Evolutionary conservation across 2,113 vertebrate species (phyloP).

Genomic region (Neomonachus schauinslandi): DNA sequence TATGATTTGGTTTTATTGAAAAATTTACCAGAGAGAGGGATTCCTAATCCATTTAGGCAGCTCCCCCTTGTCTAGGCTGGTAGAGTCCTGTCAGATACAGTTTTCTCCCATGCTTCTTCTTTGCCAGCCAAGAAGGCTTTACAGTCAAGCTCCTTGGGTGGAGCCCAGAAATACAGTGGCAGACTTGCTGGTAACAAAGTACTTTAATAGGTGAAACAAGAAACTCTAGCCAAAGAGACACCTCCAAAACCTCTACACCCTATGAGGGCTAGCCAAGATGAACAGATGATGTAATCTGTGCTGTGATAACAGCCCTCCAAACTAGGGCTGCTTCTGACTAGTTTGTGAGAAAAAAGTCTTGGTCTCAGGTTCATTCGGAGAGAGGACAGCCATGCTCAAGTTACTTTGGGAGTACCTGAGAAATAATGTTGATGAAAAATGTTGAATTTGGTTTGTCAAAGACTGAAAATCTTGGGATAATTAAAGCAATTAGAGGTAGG

Average conservation of each 20-base stretch:
- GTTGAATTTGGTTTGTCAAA: not conserved
- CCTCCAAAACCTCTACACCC: not conserved
- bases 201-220: constrained; percentile 43
- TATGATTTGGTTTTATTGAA: not conserved
- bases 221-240: constrained; percentile 7
- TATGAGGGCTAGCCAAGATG: not conserved
- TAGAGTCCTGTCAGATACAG: not conserved
- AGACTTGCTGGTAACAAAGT: not conserved
- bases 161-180: not conserved
- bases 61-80: not conserved
- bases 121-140: not conserved
- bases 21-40: not conserved
- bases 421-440: not conserved
- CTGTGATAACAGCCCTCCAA: not conserved
- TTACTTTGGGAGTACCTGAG: not conserved
- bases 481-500: not conserved
- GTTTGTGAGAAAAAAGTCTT: not conserved
- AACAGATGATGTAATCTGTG: not conserved
- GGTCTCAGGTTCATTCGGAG: not conserved
- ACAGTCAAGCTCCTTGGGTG: not conserved
- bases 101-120: not conserved
- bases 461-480: not conserved
- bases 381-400: not conserved
- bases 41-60: not conserved
- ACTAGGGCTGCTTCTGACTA: not conserved